These are phyloP conservation scores for Tuberolachnus salignus DNA, from an alignment of 2,888 invertebrate species.

Conservation along the genomic window DNA sequence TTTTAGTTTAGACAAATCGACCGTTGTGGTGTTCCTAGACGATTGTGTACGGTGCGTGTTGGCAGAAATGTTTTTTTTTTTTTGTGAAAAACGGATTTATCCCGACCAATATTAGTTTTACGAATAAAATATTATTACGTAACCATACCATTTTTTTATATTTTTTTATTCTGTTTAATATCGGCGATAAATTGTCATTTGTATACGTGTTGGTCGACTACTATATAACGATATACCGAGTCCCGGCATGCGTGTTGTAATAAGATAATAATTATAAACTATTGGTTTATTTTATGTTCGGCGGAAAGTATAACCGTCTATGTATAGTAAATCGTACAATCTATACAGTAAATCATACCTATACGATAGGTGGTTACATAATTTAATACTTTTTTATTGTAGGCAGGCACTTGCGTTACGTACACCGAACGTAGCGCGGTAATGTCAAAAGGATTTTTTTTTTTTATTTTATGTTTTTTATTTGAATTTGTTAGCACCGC, in stretches of 20 bases:
- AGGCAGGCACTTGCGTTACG: neutral
- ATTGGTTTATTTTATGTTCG: neutral
- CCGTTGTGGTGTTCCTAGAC: too few species aligned
- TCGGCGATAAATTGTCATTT: neutral
- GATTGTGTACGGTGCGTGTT: too few species aligned
- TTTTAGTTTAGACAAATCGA: too few species aligned
- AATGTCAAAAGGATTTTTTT: constrained; percentile 12
- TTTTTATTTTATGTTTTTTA: too few species aligned
- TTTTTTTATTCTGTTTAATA: too few species aligned
- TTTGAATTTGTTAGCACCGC: constrained; percentile 2
- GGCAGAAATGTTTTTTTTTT: too few species aligned
- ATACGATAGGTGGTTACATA: too few species aligned
- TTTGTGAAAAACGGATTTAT: neutral
- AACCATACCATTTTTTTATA: neutral
- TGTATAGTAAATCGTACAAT: neutral
- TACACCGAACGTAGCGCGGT: neutral
- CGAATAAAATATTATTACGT: neutral
- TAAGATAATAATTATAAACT: neutral
- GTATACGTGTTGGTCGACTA: neutral
- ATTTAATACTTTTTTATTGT: neutral
- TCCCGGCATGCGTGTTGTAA: too few species aligned
- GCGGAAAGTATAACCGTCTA: neutral
- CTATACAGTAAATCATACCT: too few species aligned
- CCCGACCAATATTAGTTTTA: too few species aligned
- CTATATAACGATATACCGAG: neutral